These are phyloP conservation scores for Larimichthys crocea DNA, from an alignment of 2,113 vertebrate species.

Conservation along the genomic window DNA sequence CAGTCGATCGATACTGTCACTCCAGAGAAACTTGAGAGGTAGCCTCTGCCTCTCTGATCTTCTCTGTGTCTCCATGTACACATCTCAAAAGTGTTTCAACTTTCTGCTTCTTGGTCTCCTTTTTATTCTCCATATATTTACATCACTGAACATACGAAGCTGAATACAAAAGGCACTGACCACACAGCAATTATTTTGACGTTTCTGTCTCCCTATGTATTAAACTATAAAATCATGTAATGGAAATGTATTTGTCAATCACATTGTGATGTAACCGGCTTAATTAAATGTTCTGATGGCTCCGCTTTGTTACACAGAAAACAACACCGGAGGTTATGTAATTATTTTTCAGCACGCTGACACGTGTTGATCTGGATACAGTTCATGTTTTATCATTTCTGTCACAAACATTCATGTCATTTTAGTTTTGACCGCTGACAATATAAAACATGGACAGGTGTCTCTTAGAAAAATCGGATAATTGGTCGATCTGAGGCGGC, in stretches of 20 bases:
- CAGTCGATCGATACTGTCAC: constrained; percentile 43
- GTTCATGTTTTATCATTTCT: background rate
- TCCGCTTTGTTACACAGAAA: background rate
- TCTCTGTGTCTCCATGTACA: background rate
- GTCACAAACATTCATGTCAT: background rate
- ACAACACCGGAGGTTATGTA: background rate
- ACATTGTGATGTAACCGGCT: background rate
- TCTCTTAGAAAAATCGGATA: no score
- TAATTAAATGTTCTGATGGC: background rate
- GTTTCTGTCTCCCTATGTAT: background rate
- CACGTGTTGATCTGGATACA: no score
- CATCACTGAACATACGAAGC: background rate
- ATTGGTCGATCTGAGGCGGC: no score
- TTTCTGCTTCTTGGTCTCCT: background rate
- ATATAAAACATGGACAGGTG: no score
- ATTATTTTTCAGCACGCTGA: background rate
- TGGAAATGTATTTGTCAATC: background rate
- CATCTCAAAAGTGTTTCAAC: background rate
- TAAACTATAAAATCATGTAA: background rate
- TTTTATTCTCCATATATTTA: background rate
- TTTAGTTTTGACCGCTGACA: no score
- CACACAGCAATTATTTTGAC: background rate
- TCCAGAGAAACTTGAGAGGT: constrained; percentile 10
- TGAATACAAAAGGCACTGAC: background rate
- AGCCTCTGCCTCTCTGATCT: background rate